Evolutionary conservation across 2,113 vertebrate genomes (phyloP).

Genomic region (Aix galericulata): DNA sequence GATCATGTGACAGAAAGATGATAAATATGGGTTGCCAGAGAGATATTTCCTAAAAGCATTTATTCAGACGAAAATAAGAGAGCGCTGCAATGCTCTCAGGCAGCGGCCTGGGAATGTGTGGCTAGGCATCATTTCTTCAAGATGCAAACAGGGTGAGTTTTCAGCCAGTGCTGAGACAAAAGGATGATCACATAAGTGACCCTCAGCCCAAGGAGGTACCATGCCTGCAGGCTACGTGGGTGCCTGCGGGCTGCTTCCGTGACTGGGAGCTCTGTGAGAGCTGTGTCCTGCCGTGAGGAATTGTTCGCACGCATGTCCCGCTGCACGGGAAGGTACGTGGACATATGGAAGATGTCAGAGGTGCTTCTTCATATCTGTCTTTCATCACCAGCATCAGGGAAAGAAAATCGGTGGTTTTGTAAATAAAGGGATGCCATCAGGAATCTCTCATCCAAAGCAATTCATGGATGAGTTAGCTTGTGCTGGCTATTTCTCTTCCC

Average conservation of each 20-base stretch:
- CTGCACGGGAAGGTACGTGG: background rate
- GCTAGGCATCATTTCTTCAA: background rate
- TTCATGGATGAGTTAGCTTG: background rate
- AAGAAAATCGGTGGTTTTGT: background rate
- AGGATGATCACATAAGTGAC: background rate
- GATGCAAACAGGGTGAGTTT: background rate
- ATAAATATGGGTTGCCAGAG: background rate
- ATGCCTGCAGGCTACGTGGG: fast-evolving
- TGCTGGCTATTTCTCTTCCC: background rate
- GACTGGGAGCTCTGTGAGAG: background rate
- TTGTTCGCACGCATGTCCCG: background rate
- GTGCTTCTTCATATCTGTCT: background rate
- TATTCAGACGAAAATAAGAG: background rate
- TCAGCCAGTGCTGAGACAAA: background rate
- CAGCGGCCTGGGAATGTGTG: background rate
- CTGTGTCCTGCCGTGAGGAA: background rate
- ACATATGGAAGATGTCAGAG: background rate
- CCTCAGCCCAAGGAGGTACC: background rate
- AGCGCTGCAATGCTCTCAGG: background rate
- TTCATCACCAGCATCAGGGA: background rate
- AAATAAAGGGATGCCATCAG: background rate
- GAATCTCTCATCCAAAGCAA: background rate
- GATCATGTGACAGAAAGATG: background rate
- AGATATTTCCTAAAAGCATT: background rate
- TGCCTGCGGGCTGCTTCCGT: background rate